phyloP scores from a whole-genome alignment of 2,113 vertebrate species.

The Zosterops borbonicus region DNA sequence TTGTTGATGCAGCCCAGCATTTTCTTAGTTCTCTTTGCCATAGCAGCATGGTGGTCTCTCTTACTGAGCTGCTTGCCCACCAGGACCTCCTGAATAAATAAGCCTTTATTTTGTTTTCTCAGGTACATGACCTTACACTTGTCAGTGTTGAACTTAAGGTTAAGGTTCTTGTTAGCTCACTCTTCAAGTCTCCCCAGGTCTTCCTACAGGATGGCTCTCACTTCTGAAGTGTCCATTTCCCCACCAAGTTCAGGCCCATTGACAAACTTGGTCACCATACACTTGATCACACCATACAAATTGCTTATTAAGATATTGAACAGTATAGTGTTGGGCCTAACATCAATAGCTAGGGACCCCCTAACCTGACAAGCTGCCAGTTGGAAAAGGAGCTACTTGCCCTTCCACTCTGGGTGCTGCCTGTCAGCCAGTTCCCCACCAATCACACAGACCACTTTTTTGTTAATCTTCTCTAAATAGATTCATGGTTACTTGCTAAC shows the following conservation, averaged over 20 bases:
- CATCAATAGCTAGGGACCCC: background rate
- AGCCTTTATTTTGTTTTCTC: background rate
- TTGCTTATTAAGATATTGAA: background rate
- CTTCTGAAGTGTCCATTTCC: background rate
- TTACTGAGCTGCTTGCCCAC: background rate
- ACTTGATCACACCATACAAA: background rate
- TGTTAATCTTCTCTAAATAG: background rate
- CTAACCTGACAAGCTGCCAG: background rate
- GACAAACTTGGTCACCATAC: background rate
- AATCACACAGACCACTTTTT: background rate
- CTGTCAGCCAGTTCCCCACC: background rate
- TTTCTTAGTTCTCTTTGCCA: background rate
- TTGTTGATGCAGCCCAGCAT: background rate
- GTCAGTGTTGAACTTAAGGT: background rate
- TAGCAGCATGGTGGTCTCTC: rapidly evolving
- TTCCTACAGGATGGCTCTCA: background rate
- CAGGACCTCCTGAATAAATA: background rate
- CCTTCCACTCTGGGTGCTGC: background rate
- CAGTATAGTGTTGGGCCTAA: background rate
- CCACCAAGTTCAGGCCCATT: background rate
- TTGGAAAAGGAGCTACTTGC: background rate
- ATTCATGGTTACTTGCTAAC: background rate
- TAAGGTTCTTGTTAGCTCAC: background rate
- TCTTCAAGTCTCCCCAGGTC: background rate
- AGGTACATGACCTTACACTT: background rate